phyloP scores from a whole-genome alignment of 2,113 vertebrate species.

The Psilopsiagon aymara region DNA sequence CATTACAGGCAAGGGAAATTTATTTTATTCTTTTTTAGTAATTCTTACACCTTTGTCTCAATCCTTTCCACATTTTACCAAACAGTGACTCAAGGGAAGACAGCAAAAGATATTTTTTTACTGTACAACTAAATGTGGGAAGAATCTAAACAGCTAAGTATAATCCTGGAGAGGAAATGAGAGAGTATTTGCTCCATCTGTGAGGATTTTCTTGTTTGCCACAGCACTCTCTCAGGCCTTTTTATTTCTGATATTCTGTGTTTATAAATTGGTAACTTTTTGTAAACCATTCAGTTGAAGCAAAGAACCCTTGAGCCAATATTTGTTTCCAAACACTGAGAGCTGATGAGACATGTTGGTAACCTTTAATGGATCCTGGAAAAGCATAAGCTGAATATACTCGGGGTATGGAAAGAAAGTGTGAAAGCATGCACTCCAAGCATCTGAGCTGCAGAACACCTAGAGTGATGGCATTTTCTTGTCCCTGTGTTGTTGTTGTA shows the following conservation, averaged over 20 bases:
- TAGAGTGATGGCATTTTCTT: not conserved
- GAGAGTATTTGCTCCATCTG: constrained; percentile 22
- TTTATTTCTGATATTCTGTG: not conserved
- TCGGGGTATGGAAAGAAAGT: not conserved
- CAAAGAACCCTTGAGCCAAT: not conserved
- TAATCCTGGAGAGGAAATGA: constrained; percentile 18
- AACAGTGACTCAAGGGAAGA: not conserved
- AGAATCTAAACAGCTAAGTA: not conserved
- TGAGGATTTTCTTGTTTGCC: constrained; percentile 29
- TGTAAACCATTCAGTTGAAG: not conserved
- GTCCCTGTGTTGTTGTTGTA: not conserved
- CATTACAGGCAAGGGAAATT: not conserved
- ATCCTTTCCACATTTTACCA: not conserved
- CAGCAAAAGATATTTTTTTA: constrained; percentile 32
- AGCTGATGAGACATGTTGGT: not conserved
- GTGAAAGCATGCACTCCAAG: not conserved
- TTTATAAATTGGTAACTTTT: not conserved
- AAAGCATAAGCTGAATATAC: not conserved
- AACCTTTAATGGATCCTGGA: not conserved
- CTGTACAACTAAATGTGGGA: not conserved
- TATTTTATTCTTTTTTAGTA: not conserved
- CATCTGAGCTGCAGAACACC: not conserved
- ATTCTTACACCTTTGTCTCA: not conserved
- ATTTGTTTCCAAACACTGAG: not conserved
- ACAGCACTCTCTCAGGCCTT: not conserved